A percentile compares a stretch with the other conserved stretches of the same genome.
Conservation (phyloP, 2,888 invertebrate genomes). For the Chloroclystis v-ata region DNA sequence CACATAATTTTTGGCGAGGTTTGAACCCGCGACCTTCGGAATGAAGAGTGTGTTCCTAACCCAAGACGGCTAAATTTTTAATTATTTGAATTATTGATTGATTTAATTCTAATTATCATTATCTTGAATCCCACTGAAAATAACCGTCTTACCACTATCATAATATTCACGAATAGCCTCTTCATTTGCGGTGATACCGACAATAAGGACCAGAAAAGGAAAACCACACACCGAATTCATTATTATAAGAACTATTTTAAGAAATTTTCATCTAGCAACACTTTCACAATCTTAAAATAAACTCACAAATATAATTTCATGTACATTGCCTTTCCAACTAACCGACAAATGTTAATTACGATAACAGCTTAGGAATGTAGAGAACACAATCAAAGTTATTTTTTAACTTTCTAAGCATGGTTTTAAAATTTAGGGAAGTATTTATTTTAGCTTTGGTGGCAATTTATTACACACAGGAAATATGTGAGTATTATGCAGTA, state of each 20-base stretch:
- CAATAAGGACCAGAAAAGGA: constrained; percentile 10
- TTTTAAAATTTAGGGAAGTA: background rate
- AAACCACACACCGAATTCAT: constrained; percentile 19
- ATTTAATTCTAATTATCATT: too few relatives aligned
- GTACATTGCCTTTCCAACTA: constrained; percentile 24
- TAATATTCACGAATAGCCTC: constrained; percentile 32
- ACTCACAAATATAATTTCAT: constrained; percentile 25
- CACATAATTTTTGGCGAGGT: too few relatives aligned
- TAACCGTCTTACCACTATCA: constrained; percentile 35
- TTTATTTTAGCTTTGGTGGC: constrained; percentile 1
- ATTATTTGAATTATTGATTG: too few relatives aligned
- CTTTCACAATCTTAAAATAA: background rate
- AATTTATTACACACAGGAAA: background rate
- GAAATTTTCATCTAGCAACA: background rate
- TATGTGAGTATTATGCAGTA: constrained; percentile 1
- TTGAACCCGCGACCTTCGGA: too few relatives aligned
- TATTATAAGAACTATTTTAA: constrained; percentile 3
- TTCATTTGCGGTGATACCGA: constrained; percentile 8
- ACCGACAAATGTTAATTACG: constrained; percentile 14
- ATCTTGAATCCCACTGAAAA: too few relatives aligned
- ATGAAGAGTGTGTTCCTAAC: too few relatives aligned
- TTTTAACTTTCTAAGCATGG: constrained; percentile 4
- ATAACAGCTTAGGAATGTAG: constrained; percentile 7
- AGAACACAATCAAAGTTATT: background rate
- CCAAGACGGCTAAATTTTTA: too few relatives aligned